Evolutionary conservation across 2,797 vertebrate genomes (phyloP), one percentile per base, ranked within the genome.

Genomic region (Cichlasoma orientale): DNA sequence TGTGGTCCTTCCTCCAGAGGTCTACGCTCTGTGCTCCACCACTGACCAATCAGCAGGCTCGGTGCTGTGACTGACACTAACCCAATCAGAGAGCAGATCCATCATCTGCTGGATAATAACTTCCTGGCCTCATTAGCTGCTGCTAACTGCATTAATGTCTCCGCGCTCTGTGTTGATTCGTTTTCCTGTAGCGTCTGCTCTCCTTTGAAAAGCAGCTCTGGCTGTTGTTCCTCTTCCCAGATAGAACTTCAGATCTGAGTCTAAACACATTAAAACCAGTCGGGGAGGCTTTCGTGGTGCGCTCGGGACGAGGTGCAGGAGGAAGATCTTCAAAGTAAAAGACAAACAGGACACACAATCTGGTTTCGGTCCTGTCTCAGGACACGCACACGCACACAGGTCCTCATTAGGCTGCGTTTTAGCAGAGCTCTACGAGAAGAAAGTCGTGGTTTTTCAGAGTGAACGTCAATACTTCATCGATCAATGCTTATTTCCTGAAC

Each of bases 161-260:
- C 2, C 4, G 9, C 53, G 52, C 41, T 47, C 55, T 23, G 75
- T 57, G 79, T 55, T 69, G 82, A 85, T 82, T 50, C 7, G 70
- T 70, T 84, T 83, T 84, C 56, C 75, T 56, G 78, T 18, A 57
- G 78, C 8, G 52, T 79, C 85, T 87, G 85, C 66, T 86, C 66
- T 61, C 12, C 77, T 90, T 83, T 90, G 82, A 90, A 83, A 2
- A 74, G 70, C 11, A 71, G 75, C 44, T 66, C 80, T 82, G 83
- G 44, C 44, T 69, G 50, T 74, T 55, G 47, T 50, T 53, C 4
- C 47, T 82, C 76, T 77, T 21, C 54, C 80, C 75, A 75, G 69
- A 87, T 78, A 44, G 53, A 3, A 61, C 21, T 57, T 85, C 79
- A 79, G 36, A 16, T 84, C 77, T 56, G 47, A 76, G 6, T 75